Evolutionary conservation across 64 coral and sea anemone genomes (phyloP), one percentile per base, ranked within the genome.

Genomic region (Hydrozoanthus tunicans): DNA sequence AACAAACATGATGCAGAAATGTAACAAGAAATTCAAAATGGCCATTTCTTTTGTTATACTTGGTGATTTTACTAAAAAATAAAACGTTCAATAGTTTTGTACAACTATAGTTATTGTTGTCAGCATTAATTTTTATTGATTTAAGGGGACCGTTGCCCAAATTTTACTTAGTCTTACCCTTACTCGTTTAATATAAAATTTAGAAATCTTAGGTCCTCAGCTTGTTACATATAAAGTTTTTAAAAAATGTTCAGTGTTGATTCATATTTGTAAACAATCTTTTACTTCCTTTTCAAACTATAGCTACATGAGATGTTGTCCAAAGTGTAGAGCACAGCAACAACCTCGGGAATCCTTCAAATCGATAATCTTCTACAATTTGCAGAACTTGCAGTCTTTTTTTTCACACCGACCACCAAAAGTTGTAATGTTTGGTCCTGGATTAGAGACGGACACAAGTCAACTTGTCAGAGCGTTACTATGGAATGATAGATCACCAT

Each of bases 401-500:
- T 98, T 95, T 59, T 80, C 64, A 15, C 93, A 76, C 69, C 77
- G 72, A 8, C 92, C 96, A 69, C 81, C 93, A 8, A 80, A 89
- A 14, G 89, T 98, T 2, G 94, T 93, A 2, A 98, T 98, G 96
- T 98, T 98, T 94, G 96, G 96, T 65, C 96, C 96, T 5, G 96
- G 96, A 11, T 86, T 98, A 9, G 96, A 98, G 10, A 93, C 94
- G 56, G 84, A 91, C 9, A 95, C 96, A 12, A 95, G 91, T 89
- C 82, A 70, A 14, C 83, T 99, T 55, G 91, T 93, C 10, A 90
- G 89, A 57, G 79, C 93, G 58, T 82, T 99, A 60, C 73, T 99
- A 14, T 95, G 94, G 94, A 91, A 92, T 93, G 56, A 77, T 51
- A 85, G 23, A 9, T 99, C 96, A 59, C 96, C 96, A 60, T 95